phyloP scores from a whole-genome alignment of 2,113 vertebrate species.

The Myanophis thanlyinensis region DNA sequence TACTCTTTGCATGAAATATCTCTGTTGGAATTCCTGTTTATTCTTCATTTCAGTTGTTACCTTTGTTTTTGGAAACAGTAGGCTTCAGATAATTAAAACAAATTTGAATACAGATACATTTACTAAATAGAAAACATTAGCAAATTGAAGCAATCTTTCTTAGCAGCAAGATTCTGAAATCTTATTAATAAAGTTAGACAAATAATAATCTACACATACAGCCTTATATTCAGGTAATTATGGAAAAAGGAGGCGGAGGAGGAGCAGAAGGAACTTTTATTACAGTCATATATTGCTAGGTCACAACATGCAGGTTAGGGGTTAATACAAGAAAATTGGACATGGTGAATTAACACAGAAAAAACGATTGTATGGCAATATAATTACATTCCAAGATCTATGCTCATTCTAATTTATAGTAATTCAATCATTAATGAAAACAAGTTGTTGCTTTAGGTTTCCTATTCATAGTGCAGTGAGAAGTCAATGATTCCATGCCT shows the following conservation, averaged over 20 bases:
- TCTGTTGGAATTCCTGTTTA: slow-evolving; percentile 65
- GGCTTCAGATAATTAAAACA: slow-evolving; percentile 64
- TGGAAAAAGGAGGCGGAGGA: slow-evolving; percentile 28
- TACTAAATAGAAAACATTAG: slow-evolving; percentile 39
- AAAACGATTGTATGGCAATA: slow-evolving; percentile 62
- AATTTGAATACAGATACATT: slow-evolving; percentile 51
- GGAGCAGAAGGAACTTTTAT: slow-evolving; percentile 66
- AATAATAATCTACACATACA: slow-evolving; percentile 51
- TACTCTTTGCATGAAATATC: slow-evolving; percentile 56
- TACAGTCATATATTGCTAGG: slow-evolving; percentile 63
- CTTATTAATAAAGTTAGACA: slow-evolving; percentile 60
- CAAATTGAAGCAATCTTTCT: slow-evolving; percentile 37
- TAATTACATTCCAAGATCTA: slow-evolving; percentile 67
- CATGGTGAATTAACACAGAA: slow-evolving; percentile 69
- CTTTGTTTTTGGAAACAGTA: slow-evolving; percentile 48
- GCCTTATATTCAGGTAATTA: slow-evolving; percentile 65
- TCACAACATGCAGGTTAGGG: slow-evolving; percentile 64
- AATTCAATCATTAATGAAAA: slow-evolving; percentile 72
- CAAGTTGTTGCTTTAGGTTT: slow-evolving; percentile 56
- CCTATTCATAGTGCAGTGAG: slow-evolving; percentile 35
- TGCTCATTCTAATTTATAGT: slow-evolving; percentile 72
- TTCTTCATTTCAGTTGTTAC: slow-evolving; percentile 58
- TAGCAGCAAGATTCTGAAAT: slow-evolving; percentile 47
- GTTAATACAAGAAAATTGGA: slow-evolving; percentile 70
- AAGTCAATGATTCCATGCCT: slow-evolving; percentile 47